phyloP scores from a whole-genome alignment of 2,888 invertebrate species.

The Dascillus cervinus region DNA sequence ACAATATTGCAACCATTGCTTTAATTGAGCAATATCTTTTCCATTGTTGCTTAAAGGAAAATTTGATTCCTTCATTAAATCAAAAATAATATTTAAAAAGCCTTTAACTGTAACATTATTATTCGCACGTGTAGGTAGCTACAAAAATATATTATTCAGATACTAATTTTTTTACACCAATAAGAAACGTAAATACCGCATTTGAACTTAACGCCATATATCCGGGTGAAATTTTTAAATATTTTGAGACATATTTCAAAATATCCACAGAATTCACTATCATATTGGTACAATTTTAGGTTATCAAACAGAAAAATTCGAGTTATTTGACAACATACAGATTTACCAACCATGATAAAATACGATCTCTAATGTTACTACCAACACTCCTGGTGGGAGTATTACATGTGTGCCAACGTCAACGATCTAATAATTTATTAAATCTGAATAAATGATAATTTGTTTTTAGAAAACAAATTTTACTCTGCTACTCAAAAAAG shows the following conservation, averaged over 20 bases:
- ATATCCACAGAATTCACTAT: slow-evolving; percentile 13
- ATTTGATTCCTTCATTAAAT: slow-evolving; percentile 28
- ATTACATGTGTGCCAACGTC: no score
- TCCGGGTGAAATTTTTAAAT: slow-evolving; percentile 20
- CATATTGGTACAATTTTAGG: slow-evolving; percentile 10
- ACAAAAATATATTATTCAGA: slow-evolving; percentile 6
- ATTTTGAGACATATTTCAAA: slow-evolving; percentile 23
- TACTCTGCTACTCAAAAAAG: no score
- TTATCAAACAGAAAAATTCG: not conserved
- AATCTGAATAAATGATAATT: no score
- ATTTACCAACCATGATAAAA: no score
- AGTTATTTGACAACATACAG: not conserved
- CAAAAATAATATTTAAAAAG: slow-evolving; percentile 31
- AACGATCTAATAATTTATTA: no score
- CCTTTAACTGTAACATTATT: slow-evolving; percentile 26
- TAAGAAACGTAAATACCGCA: slow-evolving; percentile 13
- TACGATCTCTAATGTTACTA: no score
- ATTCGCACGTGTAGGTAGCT: slow-evolving; percentile 24
- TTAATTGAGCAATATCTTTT: slow-evolving; percentile 29
- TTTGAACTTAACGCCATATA: slow-evolving; percentile 21
- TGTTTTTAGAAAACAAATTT: no score
- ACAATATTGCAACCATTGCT: slow-evolving; percentile 38
- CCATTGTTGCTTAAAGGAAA: slow-evolving; percentile 9
- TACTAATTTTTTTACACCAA: not conserved
- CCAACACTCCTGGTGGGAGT: no score